Evolutionary conservation across 2,888 invertebrate genomes (phyloP), one percentile per base, ranked within the genome.

Genomic region (Seira sanloemensis): DNA sequence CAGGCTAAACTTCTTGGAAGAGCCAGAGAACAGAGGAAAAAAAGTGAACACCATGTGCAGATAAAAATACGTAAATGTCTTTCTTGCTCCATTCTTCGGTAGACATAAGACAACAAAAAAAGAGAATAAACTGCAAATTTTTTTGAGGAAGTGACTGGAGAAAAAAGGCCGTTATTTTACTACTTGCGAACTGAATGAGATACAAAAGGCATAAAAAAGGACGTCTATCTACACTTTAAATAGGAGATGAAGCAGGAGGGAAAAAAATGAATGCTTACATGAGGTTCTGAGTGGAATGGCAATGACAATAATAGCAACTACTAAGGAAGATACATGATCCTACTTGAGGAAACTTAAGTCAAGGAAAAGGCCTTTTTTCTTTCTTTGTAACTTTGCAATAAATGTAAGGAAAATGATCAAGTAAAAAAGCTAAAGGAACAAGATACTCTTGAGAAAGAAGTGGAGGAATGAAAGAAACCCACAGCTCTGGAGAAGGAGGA

Each of bases 271-370:
- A 73, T 74, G 80, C 74, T 80, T 80, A 74, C 80, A 80, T 80
- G 80, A 73, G 80, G 80, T 80, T 73, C 80, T 80, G 73, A 80
- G 80, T 58, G 68, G 80, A 80, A 80, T 80, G 83, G 72, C 77
- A 83, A 83, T 77, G 83, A 73, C 83, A 83, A 77, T 67, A 75
- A 76, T 76, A 67, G 75, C 76, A 26, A 71, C 71, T 65, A 66
- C 78, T 78, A 80, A 80, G 74, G 74, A 80, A 80, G 80, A 80
- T 80, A 68, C 80, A 80, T 80, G 80, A 80, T 80, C 80, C 74
- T 74, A 80, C 80, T 80, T 80, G 80, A 80, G 67, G 67, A 69
- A 80, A 74, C 78, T 78, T 50, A 66, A 80, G 74, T 73, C 74
- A 80, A 67, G 66, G 74, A 80, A 80, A 73, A 80, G 24, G 69